Evolutionary conservation across 2,888 invertebrate genomes (phyloP).

Genomic region (Lasioglossum morio): DNA sequence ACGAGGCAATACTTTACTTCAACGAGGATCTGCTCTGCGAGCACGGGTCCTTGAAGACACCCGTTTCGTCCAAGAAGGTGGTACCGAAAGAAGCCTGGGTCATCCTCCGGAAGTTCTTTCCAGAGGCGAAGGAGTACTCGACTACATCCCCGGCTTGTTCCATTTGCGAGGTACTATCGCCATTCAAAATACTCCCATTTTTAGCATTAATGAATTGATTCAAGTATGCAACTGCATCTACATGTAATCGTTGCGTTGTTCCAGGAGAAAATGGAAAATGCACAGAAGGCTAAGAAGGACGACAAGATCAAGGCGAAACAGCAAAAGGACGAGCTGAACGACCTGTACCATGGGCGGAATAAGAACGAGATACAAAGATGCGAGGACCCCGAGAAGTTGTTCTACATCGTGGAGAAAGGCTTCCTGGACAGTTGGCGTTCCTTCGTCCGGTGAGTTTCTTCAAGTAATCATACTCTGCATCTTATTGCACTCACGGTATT

Average conservation of each 20-base stretch:
- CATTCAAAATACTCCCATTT: not conserved
- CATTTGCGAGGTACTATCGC: constrained; percentile 75
- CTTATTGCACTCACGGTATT: not conserved
- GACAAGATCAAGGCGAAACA: constrained; percentile 81
- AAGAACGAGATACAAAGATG: constrained; percentile 76
- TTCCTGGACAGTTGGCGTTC: constrained; percentile 81
- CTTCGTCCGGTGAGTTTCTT: constrained; percentile 80
- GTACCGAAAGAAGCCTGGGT: constrained; percentile 86
- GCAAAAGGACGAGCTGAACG: constrained; percentile 79
- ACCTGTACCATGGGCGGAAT: constrained; percentile 79
- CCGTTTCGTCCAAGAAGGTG: constrained; percentile 83
- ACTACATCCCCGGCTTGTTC: constrained; percentile 78
- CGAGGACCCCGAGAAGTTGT: constrained; percentile 69
- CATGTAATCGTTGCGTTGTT: not conserved
- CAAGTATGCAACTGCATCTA: not conserved
- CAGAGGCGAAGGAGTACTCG: constrained; percentile 82
- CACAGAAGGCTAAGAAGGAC: constrained; percentile 79
- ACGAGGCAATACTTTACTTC: constrained; percentile 83
- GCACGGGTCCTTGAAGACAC: constrained; percentile 84
- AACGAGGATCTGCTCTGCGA: constrained; percentile 87
- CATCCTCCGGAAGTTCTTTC: constrained; percentile 85
- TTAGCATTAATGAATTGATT: not conserved
- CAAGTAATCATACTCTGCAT: not conserved
- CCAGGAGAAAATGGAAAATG: constrained; percentile 78
- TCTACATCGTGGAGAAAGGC: constrained; percentile 79